Base-by-base conservation (phyloP, 2,888 invertebrate species). In the Glyphotaelius pellucidus region DNA sequence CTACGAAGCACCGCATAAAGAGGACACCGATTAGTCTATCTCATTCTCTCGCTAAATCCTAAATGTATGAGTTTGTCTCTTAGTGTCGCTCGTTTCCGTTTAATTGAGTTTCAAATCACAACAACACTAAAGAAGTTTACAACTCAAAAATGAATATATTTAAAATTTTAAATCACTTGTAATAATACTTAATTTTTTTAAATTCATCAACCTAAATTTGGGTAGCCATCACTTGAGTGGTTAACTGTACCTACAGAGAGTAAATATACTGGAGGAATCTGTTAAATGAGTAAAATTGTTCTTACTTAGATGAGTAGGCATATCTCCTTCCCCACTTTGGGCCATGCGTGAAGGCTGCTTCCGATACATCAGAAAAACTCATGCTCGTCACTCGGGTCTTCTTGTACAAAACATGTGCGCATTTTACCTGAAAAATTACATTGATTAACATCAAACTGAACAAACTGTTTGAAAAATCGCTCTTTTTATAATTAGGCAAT, bases 311-410 rank as follows among this genome's bases (percentile, higher is more conserved):
- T 30, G 95, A 94, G 90, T 96, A 96, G 1, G 97, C 97, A 95
- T 97, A 98, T 93, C 95, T 96, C 93, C 96, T 96, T 4, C 97
- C 95, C 96, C 97, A 96, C 94, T 96, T 95, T 0, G 99, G 98
- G 83, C 99, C 99, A 94, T 97, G 97, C 88, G 96, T 95, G 94
- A 99, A 97, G 32, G 98, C 97, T 87, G 97, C 96, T 95, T 98
- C 98, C 2, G 98, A 98, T 0, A 99, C 98, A 94, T 98, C 98
- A 0, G 98, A 97, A 95, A 98, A 99, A 94, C 97, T 98, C 97
- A 99, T 98, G 92, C 97, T 95, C 9, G 97, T 97, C 94, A 96
- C 97, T 94, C 96, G 96, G 11, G 97, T 97, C 95, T 97, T 97
- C 94, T 96, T 96, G 94, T 98, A 98, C 90, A 98, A 95, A 92